Percentiles rank a stretch among this genome's conserved stretches.
phyloP scores from a whole-genome alignment of 2,888 invertebrate genomes.

The Caenorhabditis panamensis region DNA sequence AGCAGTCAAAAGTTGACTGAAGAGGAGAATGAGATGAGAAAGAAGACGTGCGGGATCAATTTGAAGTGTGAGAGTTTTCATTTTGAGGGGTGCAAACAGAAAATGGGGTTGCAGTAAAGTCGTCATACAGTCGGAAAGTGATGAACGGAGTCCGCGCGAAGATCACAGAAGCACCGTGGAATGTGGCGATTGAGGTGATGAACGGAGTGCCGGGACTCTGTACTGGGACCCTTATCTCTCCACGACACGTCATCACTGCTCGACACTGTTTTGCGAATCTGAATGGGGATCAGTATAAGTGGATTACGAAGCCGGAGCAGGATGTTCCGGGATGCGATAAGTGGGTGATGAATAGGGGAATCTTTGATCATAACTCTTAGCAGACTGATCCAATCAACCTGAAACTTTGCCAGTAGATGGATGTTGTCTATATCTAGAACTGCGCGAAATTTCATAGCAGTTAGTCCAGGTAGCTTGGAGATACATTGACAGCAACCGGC shows the following conservation, averaged over 20 bases:
- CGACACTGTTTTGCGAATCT: constrained; percentile 45
- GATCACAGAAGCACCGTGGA: constrained; percentile 50
- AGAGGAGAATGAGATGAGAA: constrained; percentile 22
- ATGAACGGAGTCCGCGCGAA: constrained; percentile 21
- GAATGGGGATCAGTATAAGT: background rate
- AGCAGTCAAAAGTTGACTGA: constrained; percentile 6
- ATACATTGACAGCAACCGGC: no score
- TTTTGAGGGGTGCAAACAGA: background rate
- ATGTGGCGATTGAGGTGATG: constrained; percentile 36
- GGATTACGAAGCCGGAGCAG: background rate
- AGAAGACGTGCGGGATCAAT: constrained; percentile 24
- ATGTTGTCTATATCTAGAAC: no score
- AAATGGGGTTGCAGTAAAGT: constrained; percentile 5
- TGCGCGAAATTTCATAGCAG: no score
- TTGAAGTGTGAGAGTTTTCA: constrained; percentile 29
- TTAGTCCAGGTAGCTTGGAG: no score
- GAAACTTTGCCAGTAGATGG: no score
- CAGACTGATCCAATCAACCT: no score
- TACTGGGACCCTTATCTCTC: constrained; percentile 45
- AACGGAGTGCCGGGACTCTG: constrained; percentile 21
- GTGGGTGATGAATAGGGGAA: background rate
- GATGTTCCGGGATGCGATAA: constrained; percentile 10
- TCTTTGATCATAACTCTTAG: no score
- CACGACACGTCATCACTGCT: constrained; percentile 43
- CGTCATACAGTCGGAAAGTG: constrained; percentile 35